phyloP scores from a whole-genome alignment of 2,797 vertebrate genomes.

The Amphiprion clarkii region DNA sequence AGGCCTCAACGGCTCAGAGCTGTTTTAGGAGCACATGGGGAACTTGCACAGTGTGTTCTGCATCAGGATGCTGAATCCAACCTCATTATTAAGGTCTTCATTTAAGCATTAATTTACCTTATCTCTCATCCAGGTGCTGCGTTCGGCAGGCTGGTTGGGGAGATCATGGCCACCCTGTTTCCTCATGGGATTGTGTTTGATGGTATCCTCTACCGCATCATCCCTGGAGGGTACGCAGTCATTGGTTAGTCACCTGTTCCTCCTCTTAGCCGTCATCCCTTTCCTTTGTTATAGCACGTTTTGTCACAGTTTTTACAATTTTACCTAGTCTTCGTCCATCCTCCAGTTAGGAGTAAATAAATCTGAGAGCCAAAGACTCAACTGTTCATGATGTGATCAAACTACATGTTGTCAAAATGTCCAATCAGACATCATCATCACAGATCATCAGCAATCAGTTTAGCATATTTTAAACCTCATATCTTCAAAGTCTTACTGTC shows the following conservation, averaged over 20 bases:
- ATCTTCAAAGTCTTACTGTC: neutral
- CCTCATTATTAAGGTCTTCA: no score
- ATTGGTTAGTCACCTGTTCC: slow-evolving; percentile 89
- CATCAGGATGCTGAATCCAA: no score
- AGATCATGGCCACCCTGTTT: slow-evolving; percentile 94
- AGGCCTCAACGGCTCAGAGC: no score
- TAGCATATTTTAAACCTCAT: neutral
- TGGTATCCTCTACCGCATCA: slow-evolving; percentile 93
- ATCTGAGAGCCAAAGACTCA: no score
- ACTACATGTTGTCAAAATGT: neutral
- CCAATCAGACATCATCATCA: no score
- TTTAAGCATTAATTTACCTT: neutral
- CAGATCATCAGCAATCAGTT: neutral
- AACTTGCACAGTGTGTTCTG: no score
- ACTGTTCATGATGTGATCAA: neutral
- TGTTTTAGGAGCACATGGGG: no score
- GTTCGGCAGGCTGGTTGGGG: slow-evolving; percentile 93
- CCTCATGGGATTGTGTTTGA: slow-evolving; percentile 95
- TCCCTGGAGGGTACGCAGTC: slow-evolving; percentile 96
- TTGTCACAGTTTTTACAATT: neutral
- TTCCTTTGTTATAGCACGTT: neutral
- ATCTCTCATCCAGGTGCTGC: slow-evolving; percentile 87
- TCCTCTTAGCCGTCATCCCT: neutral
- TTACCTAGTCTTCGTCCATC: no score
- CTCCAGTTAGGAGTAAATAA: no score